Percentiles rank a stretch among this genome's conserved stretches.
phyloP scores from a whole-genome alignment of 2,888 invertebrate species.

The Andrena chrysosceles region DNA sequence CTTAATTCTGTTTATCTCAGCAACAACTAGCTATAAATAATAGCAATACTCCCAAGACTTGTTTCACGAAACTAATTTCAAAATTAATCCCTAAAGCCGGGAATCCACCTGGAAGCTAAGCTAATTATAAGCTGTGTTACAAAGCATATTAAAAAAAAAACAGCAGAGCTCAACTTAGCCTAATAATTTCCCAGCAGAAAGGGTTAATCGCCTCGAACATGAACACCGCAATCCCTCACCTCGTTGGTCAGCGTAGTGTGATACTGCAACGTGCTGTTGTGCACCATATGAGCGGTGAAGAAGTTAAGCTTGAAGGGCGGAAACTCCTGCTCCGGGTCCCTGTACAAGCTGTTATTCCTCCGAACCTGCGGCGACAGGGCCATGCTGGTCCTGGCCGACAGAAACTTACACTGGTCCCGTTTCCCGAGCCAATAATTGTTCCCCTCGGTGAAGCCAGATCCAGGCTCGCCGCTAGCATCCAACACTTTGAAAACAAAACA shows the following conservation, averaged over 20 bases:
- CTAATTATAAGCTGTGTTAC: too few relatives aligned
- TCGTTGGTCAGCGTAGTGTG: conserved; percentile 83
- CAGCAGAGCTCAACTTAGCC: too few relatives aligned
- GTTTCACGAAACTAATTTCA: too few relatives aligned
- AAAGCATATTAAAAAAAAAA: too few relatives aligned
- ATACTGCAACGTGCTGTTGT: conserved; percentile 84
- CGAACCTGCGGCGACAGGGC: conserved; percentile 72
- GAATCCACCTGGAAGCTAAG: too few relatives aligned
- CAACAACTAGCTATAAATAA: too few relatives aligned
- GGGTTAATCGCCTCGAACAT: too few relatives aligned
- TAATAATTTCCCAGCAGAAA: too few relatives aligned
- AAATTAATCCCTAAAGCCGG: too few relatives aligned
- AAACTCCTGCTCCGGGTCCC: conserved; percentile 80
- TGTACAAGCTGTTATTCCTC: conserved; percentile 76
- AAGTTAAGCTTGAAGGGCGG: conserved; percentile 84
- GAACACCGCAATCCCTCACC: conserved; percentile 73
- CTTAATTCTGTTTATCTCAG: too few relatives aligned
- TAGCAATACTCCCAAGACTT: too few relatives aligned
- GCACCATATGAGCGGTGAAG: conserved; percentile 82
- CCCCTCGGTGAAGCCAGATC: conserved; percentile 87
- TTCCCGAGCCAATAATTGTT: conserved; percentile 88
- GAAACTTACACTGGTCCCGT: conserved; percentile 85
- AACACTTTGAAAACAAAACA: conserved; percentile 82
- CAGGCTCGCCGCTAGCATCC: conserved; percentile 87
- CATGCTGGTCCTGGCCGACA: conserved; percentile 77